Evolutionary conservation across 92 coral and sea anemone genomes (phyloP), one percentile per base, ranked within the genome.

Genomic region (Phenganax marumi): DNA sequence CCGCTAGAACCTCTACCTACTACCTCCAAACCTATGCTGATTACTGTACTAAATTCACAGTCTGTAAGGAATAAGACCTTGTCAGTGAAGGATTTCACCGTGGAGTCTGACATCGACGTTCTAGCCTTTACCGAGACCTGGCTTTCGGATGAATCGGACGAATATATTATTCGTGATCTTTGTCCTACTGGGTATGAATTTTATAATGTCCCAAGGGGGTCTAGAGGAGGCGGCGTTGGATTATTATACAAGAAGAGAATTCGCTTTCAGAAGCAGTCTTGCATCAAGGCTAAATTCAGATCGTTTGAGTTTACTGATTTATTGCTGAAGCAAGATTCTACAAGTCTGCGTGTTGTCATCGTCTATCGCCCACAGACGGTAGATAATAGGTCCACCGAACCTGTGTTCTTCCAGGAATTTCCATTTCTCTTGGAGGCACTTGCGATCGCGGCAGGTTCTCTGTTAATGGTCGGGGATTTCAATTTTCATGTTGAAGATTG

Each of bases 201-300:
- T 11, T 52, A 80, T 50, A 79, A 48, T 23, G 85, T 80, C 8
- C 85, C 89, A 10, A 81, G 85, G 17, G 75, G 76, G 14, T 80
- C 81, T 10, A 86, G 89, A 70, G 85, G 89, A 79, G 88, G 85
- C 68, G 88, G 88, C 12, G 50, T 83, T 83, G 81, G 63, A 56
- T 56, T 56, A 56, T 19, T 56, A 56, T 56, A 56, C 21, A 56
- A 56, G 63, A 56, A 56, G 63, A 56, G 16, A 19, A 56, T 56
- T 56, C 16, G 63, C 16, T 19, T 56, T 56, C 63, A 56, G 17
- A 56, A 56, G 21, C 63, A 56, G 21, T 56, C 63, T 14, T 56
- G 63, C 21, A 56, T 56, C 16, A 56, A 56, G 63, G 63, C 43
- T 33, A 33, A 33, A 56, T 56, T 56, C 21, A 56, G 16, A 13